Evolutionary conservation across 2,797 vertebrate genomes (phyloP).

Genomic region (Fistularia commersonii): DNA sequence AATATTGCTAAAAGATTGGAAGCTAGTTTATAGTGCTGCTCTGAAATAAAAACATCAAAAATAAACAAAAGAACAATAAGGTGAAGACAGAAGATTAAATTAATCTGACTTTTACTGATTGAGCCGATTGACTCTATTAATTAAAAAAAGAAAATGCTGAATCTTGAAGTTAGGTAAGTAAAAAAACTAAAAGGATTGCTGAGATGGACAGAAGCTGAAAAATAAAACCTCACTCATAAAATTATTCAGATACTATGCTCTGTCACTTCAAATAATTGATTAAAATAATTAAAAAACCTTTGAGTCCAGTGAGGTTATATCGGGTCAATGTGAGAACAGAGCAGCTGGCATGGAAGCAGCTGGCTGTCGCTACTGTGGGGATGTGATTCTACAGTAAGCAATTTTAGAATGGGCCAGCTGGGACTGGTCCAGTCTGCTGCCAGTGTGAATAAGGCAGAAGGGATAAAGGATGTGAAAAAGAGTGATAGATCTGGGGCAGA

Average conservation of each 20-base stretch:
- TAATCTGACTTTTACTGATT: too few species aligned
- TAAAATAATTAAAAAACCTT: neutral
- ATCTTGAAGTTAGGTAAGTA: too few species aligned
- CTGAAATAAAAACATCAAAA: too few species aligned
- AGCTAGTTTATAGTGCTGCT: too few species aligned
- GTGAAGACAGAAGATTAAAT: too few species aligned
- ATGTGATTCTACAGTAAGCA: slow-evolving; percentile 63
- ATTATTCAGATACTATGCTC: slow-evolving; percentile 1
- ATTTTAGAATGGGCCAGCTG: slow-evolving; percentile 58
- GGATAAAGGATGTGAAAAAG: slow-evolving; percentile 55
- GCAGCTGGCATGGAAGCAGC: slow-evolving; percentile 51
- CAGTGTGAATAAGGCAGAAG: slow-evolving; percentile 59
- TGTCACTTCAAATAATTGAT: slow-evolving; percentile 9
- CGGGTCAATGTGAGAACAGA: slow-evolving; percentile 32
- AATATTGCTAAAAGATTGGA: too few species aligned
- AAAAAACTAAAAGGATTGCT: too few species aligned
- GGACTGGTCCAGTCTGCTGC: slow-evolving; percentile 51
- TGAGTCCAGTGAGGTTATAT: slow-evolving; percentile 32
- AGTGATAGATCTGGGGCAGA: slow-evolving; percentile 64
- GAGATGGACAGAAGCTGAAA: too few species aligned
- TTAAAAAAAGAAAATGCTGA: too few species aligned
- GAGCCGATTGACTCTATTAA: too few species aligned
- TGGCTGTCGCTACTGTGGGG: slow-evolving; percentile 45
- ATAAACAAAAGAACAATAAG: too few species aligned
- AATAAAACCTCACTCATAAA: too few species aligned